phyloP scores from a whole-genome alignment of 2,888 invertebrate genomes.

The Tridacna crocea region DNA sequence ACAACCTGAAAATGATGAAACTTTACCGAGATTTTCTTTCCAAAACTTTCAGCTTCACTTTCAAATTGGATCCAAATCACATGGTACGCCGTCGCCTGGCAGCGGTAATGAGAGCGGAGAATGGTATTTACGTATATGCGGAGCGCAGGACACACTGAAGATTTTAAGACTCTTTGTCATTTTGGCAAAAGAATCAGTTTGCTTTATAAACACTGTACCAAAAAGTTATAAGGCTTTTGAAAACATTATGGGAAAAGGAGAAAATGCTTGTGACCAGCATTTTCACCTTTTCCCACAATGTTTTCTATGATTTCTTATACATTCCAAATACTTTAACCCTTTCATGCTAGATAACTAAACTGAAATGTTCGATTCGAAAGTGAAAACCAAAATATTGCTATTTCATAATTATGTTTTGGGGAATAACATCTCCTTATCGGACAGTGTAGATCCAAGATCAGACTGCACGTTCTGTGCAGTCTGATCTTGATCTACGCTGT shows the following conservation, averaged over 20 bases:
- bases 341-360: too few relatives aligned
- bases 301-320: not conserved
- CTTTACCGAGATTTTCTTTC: not conserved
- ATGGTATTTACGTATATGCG: slow-evolving; percentile 37
- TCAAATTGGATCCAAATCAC: slow-evolving; percentile 59
- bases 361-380: too few relatives aligned
- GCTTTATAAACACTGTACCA: not conserved
- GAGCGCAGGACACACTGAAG: slow-evolving; percentile 4
- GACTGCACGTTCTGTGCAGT: too few relatives aligned
- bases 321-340: not conserved
- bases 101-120: slow-evolving; percentile 71
- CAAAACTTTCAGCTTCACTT: slow-evolving; percentile 59
- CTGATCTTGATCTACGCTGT: too few relatives aligned
- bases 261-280: not conserved
- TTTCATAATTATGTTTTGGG: too few relatives aligned
- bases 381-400: too few relatives aligned
- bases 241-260: not conserved
- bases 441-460: too few relatives aligned
- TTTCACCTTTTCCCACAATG: too few relatives aligned
- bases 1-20: not conserved
- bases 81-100: slow-evolving; percentile 52
- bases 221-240: not conserved
- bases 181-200: not conserved
- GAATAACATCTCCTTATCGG: too few relatives aligned
- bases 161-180: not conserved